Base-by-base conservation (phyloP, 53 echinoderm and acorn worm genomes). In the Temnopleurus reevesii region DNA sequence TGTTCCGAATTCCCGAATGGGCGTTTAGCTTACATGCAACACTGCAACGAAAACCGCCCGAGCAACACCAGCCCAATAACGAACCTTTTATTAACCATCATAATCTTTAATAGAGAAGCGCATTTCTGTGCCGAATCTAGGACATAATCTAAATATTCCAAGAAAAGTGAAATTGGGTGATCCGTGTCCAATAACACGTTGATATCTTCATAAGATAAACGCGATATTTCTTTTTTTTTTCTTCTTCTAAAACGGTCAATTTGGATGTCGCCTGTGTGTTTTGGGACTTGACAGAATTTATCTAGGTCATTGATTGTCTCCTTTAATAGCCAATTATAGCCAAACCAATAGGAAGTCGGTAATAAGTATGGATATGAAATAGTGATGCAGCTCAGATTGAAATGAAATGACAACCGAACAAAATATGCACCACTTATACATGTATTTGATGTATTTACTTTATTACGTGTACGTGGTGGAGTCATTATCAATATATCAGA, bases 101-200 rank as follows among this genome's bases (percentile, higher is more conserved):
- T 79, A 79, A n/a, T 49, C 79, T 79, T 25, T 79, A 47, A 46
- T 47, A 28, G 12, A 25, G 8, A 5, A 79, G 29, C 45, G 49
- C 8, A 79, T 79, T 49, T 45, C 9, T 47, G 35, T 4, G 12
- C 71, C n/a, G 21, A 29, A 79, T 49, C 79, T 79, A 24, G 79
- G 47, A 46, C 79, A 29, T 79, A 79, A 46, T 79, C 79, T 79
- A 79, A 49, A 79, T 79, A 79, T 79, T 29, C 28, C 49, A 49
- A 46, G 28, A 47, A 29, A 12, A 4, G 7, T 49, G 46, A 29
- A 46, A 4, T 49, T 24, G 27, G 49, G 77, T 45, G 79, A 79
- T 79, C 79, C 46, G 46, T 79, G 45, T 26, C 9, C 51, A 79
- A 79, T 49, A 47, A 49, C 30, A 79, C 13, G 79, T 47, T 79